phyloP scores from a whole-genome alignment of 2,888 invertebrate species.

The Dasysyrphus tricinctus region DNA sequence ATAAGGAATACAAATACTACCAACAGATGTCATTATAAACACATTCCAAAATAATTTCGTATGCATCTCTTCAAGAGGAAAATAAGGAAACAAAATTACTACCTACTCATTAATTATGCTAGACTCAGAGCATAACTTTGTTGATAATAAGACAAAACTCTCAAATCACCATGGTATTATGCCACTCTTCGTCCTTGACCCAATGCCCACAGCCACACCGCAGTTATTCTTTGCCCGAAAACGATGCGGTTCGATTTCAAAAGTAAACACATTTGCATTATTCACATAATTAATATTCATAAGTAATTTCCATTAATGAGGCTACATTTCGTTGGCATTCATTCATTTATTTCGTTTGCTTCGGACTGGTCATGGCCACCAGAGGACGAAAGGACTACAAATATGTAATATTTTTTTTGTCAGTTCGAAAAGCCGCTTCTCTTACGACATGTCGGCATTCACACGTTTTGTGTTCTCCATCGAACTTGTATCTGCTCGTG shows the following conservation, averaged over 20 bases:
- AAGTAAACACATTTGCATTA: constrained; percentile 74
- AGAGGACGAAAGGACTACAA: neutral
- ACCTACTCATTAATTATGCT: constrained; percentile 63
- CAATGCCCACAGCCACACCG: neutral
- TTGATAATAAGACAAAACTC: constrained; percentile 49
- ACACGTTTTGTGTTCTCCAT: neutral
- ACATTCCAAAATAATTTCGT: too few relatives aligned
- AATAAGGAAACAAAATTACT: constrained; percentile 65
- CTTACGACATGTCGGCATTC: neutral
- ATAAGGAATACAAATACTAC: too few relatives aligned
- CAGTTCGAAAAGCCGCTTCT: neutral
- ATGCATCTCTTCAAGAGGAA: constrained; percentile 55
- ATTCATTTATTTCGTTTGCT: constrained; percentile 66
- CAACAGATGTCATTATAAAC: too few relatives aligned
- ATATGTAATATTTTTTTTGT: constrained; percentile 50
- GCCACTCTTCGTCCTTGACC: neutral
- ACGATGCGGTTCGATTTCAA: constrained; percentile 64
- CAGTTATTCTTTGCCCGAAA: constrained; percentile 9
- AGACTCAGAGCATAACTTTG: constrained; percentile 49
- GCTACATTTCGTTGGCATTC: constrained; percentile 69
- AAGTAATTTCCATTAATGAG: constrained; percentile 75
- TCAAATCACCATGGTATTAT: constrained; percentile 4
- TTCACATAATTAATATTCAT: constrained; percentile 75
- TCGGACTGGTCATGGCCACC: constrained; percentile 51
- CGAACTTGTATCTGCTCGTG: neutral